Base-by-base conservation (phyloP, 2,797 vertebrate species). In the Sebastes trivittatus region DNA sequence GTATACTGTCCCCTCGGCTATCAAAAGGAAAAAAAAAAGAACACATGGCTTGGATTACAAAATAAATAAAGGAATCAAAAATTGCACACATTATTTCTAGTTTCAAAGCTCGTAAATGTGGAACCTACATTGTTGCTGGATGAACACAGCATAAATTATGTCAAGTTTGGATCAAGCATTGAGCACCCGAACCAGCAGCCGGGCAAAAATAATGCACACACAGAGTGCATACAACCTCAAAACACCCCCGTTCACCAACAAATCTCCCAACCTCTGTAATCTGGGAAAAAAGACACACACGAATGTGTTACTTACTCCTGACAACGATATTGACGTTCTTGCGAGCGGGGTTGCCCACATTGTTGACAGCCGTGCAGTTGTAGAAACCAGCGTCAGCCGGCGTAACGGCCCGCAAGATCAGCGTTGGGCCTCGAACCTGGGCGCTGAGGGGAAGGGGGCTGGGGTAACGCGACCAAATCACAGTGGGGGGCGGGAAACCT, bases 311-410 rank as follows among this genome's bases (percentile, higher is more conserved):
- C 95, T 94, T 87, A 99, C 98, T 96, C 85, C 98, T 95, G 92
- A 99, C 98, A 66, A 98, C 83, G 13, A 99, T 89, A 88, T 97
- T 98, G 93, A 97, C 95, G 0, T 96, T 98, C 94, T 97, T 98
- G 92, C 97, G 97, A 14, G 98, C 98, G 0, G 97, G 97, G 92
- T 99, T 99, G 23, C 98, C 98, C 93, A 99, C 98, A 0, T 98
- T 98, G 95, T 99, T 99, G 92, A 96, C 96, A 18, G 98, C 98
- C 0, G 98, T 97, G 93, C 98, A 99, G 90, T 98, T 99, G 94
- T 99, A 99, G 93, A 96, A 97, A 49, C 98, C 98, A 0, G 97
- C 97, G 72, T 99, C 97, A 0, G 93, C 92, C 2, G 96, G 95
- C 0, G 85, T 96, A 80, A 98, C 97, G 0, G 95, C 96, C 75